Conservation (phyloP, 1,140 invertebrate species). For the Drosophila yakuba region DNA sequence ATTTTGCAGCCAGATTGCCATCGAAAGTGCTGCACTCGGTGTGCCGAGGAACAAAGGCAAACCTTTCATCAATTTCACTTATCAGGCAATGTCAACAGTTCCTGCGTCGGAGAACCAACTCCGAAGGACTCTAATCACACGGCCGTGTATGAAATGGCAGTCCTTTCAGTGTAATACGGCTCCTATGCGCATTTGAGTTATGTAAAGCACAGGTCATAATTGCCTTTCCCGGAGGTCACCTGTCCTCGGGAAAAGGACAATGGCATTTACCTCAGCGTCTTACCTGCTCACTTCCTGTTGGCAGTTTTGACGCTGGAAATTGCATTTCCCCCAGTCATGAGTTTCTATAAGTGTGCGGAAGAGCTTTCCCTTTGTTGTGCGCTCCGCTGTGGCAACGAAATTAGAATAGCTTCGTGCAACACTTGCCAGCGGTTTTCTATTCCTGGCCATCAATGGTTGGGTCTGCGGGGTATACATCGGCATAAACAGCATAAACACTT, state of each 20-base stretch:
- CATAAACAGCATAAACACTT: slow-evolving; percentile 57
- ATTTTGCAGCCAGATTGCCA: slow-evolving; percentile 51
- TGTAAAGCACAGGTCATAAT: slow-evolving; percentile 49
- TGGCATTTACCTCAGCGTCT: neutral
- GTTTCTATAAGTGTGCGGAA: slow-evolving; percentile 45
- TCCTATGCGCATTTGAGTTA: slow-evolving; percentile 35
- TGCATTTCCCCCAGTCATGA: slow-evolving; percentile 58
- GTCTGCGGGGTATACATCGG: slow-evolving; percentile 43
- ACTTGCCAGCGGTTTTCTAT: slow-evolving; percentile 28
- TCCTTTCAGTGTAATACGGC: slow-evolving; percentile 17
- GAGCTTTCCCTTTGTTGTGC: slow-evolving; percentile 22
- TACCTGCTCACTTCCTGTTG: slow-evolving; percentile 1
- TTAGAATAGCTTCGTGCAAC: slow-evolving; percentile 62
- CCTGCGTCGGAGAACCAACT: neutral
- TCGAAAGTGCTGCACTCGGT: slow-evolving; percentile 29
- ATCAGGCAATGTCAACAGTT: slow-evolving; percentile 38
- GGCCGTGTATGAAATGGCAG: slow-evolving; percentile 9
- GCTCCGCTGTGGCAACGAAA: slow-evolving; percentile 27
- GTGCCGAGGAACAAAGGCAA: neutral
- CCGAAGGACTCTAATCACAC: slow-evolving; percentile 15
- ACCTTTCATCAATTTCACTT: slow-evolving; percentile 64
- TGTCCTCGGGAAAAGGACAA: slow-evolving; percentile 33
- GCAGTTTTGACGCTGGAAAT: slow-evolving; percentile 49
- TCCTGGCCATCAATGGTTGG: slow-evolving; percentile 18
- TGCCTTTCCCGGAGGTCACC: slow-evolving; percentile 55